These are phyloP conservation scores for Actinostola sp. DNA, from an alignment of 92 coral and sea anemone species.

Conservation along the genomic window DNA sequence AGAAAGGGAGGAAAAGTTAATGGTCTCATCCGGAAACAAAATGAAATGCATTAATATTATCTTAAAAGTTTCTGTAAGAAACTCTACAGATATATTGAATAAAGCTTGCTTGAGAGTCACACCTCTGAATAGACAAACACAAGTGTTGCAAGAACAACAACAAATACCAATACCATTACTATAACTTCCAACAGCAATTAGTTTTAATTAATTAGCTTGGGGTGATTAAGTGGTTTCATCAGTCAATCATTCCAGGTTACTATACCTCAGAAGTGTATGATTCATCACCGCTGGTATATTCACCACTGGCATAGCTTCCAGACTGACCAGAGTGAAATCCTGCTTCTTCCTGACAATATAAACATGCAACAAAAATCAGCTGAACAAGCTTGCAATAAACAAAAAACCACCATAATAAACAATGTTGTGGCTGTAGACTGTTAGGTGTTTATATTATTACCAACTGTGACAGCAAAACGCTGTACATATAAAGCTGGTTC, in stretches of 20 bases:
- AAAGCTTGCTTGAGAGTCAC: too few species aligned
- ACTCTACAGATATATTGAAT: too few species aligned
- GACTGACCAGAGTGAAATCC: constrained; percentile 66
- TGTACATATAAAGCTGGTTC: not conserved
- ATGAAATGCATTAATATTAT: too few species aligned
- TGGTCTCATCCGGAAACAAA: too few species aligned
- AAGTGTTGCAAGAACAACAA: not conserved
- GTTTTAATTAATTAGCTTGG: constrained; percentile 22
- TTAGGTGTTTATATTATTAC: too few species aligned
- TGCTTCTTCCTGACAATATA: constrained; percentile 43
- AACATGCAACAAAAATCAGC: not conserved
- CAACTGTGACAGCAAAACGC: too few species aligned
- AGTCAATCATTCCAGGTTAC: not conserved
- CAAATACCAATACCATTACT: not conserved
- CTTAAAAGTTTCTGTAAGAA: too few species aligned
- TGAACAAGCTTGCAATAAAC: too few species aligned
- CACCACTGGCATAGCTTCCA: constrained; percentile 93
- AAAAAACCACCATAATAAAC: not conserved
- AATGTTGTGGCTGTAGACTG: not conserved
- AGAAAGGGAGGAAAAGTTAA: too few species aligned
- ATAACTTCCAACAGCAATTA: constrained; percentile 2
- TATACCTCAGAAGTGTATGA: constrained; percentile 86
- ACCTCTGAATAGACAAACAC: not conserved
- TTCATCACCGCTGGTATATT: constrained; percentile 92
- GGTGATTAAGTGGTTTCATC: not conserved